These are phyloP conservation scores for Reticulitermes speratus DNA, from an alignment of 1,140 invertebrate genomes.

Conservation along the genomic window DNA sequence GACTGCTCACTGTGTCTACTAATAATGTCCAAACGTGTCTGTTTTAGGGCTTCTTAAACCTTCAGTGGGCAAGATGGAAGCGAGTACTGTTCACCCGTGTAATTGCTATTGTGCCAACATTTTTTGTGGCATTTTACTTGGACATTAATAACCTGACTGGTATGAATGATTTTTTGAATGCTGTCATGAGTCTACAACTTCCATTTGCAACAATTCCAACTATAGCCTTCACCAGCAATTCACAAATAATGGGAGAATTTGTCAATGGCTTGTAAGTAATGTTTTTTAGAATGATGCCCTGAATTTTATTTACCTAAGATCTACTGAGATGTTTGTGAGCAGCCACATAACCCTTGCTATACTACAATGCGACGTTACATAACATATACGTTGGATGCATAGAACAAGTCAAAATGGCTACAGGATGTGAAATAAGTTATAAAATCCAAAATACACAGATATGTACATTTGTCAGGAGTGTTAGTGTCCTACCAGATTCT, in stretches of 20 bases:
- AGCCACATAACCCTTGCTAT: neutral
- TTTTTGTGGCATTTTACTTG: constrained; percentile 73
- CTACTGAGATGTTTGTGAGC: neutral
- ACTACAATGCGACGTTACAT: neutral
- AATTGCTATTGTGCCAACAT: constrained; percentile 88
- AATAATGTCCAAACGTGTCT: neutral
- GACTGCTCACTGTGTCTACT: too few relatives aligned
- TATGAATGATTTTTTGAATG: constrained; percentile 91
- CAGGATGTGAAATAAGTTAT: too few relatives aligned
- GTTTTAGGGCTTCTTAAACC: constrained; percentile 78
- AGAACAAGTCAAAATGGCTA: too few relatives aligned
- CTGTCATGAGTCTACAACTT: constrained; percentile 82
- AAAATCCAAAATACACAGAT: too few relatives aligned
- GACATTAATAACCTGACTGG: constrained; percentile 72
- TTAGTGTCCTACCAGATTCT: too few relatives aligned
- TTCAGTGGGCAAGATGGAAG: constrained; percentile 87
- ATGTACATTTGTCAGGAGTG: too few relatives aligned
- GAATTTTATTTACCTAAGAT: constrained; percentile 15
- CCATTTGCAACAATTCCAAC: constrained; percentile 84
- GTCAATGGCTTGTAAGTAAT: constrained; percentile 66
- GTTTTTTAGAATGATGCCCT: neutral
- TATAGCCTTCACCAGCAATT: constrained; percentile 82
- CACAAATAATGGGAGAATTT: constrained; percentile 81
- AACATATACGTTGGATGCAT: neutral
- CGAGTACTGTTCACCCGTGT: constrained; percentile 81